A percentile compares a stretch with the other conserved stretches of the same genome.
These are phyloP conservation scores for Cardiocondyla obscurior DNA, from an alignment of 1,140 invertebrate genomes.

Conservation along the genomic window DNA sequence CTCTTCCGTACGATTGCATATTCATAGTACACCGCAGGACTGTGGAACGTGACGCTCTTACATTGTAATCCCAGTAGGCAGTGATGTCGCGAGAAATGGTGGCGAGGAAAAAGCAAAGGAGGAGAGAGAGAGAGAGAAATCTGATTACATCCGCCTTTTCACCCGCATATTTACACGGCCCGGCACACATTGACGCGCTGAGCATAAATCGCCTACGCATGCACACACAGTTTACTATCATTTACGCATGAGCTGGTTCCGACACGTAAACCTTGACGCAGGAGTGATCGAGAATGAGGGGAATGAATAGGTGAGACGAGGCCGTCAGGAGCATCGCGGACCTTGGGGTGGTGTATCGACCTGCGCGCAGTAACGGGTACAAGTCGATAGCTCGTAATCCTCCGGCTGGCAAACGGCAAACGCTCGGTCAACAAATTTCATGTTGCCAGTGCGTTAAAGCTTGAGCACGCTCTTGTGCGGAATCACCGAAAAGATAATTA, in stretches of 20 bases:
- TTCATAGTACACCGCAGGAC: slow-evolving; percentile 1
- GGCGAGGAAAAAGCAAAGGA: neutral
- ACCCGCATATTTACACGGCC: neutral
- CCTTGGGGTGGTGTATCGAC: slow-evolving; percentile 76
- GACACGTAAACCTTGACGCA: slow-evolving; percentile 37
- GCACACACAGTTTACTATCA: neutral
- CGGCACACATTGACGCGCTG: neutral
- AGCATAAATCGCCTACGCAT: slow-evolving; percentile 15
- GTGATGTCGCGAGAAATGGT: neutral
- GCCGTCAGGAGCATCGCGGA: slow-evolving; percentile 70
- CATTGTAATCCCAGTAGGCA: slow-evolving; percentile 27
- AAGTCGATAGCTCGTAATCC: neutral
- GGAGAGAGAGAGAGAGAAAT: slow-evolving; percentile 1
- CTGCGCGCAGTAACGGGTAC: slow-evolving; percentile 57
- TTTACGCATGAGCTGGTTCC: slow-evolving; percentile 1
- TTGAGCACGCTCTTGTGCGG: neutral
- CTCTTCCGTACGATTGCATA: slow-evolving; percentile 24
- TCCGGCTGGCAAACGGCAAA: neutral
- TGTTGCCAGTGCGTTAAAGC: neutral
- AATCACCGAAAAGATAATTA: neutral
- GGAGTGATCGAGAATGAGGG: neutral
- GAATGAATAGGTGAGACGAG: slow-evolving; percentile 48
- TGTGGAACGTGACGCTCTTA: slow-evolving; percentile 7
- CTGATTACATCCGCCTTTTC: slow-evolving; percentile 38
- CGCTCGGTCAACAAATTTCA: neutral